phyloP scores from a whole-genome alignment of 2,888 invertebrate genomes.

The Mimumesa dahlbomi region DNA sequence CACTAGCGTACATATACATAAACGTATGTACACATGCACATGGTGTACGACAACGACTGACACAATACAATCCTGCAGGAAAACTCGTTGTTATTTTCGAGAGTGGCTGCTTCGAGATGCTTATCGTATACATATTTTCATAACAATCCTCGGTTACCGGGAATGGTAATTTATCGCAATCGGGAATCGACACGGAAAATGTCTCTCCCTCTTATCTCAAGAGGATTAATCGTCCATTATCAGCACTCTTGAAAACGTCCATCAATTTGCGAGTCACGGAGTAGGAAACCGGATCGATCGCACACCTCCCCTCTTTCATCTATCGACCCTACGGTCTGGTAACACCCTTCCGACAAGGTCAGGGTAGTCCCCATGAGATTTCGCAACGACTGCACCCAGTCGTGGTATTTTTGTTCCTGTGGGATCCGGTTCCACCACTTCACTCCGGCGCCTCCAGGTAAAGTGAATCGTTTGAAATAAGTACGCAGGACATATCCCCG shows the following conservation, averaged over 20 bases:
- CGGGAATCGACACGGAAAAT: background rate
- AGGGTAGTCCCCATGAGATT: background rate
- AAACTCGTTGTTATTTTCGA: background rate
- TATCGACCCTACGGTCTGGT: background rate
- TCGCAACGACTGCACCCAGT: constrained; percentile 36
- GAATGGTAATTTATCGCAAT: background rate
- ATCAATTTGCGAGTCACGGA: background rate
- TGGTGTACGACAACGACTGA: background rate
- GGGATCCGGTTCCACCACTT: constrained; percentile 21
- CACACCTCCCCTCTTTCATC: background rate
- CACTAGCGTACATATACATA: background rate
- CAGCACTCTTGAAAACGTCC: background rate
- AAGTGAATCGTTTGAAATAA: constrained; percentile 64
- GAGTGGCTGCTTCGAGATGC: background rate
- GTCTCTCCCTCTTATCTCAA: constrained; percentile 7
- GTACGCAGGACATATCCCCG: constrained; percentile 69
- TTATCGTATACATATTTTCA: background rate
- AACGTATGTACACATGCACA: background rate
- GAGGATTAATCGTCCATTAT: constrained; percentile 7
- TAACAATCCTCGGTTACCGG: background rate
- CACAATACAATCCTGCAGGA: too few species aligned
- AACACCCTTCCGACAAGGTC: background rate
- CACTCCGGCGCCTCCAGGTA: constrained; percentile 69
- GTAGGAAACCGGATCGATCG: background rate
- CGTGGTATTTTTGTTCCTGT: constrained; percentile 25